Evolutionary conservation across 2,113 vertebrate genomes (phyloP), one percentile per base, ranked within the genome.

Genomic region (Embiotoca jacksoni): DNA sequence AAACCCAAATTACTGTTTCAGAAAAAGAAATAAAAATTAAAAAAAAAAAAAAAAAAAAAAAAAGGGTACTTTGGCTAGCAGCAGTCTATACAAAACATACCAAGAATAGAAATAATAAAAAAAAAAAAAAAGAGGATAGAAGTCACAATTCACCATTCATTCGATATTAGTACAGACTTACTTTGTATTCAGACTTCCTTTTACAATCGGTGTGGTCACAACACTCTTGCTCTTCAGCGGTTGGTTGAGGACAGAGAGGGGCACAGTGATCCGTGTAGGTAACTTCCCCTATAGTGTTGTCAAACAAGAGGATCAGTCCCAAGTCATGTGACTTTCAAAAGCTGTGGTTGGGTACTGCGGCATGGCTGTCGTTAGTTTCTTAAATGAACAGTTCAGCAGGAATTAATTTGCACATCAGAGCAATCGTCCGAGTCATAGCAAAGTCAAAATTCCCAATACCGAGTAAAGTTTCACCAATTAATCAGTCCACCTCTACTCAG

Each of bases 221-320:
- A 98, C 93, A 0, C 96, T 96, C 91, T 99, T 99, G 89, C 95
- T 98, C 90, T 99, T 99, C 94, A 99, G 94, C 0, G 97, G 97
- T 83, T 98, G 97, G 93, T 97, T 98, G 72, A 99, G 97, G 56
- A 99, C 96, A 15, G 98, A 99, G 1, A 99, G 93, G 0, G 97
- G 98, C 72, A 99, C 97, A 0, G 98, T 99, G 84, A 99, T 99
- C 46, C 97, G 94, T 0, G 98, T 93, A 54, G 98, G 98, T 31
- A 99, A 86, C 74, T 99, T 99, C 3, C 97, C 97, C 98, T 99
- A 47, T 4, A n/a, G 57, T 46, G 8, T 62, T 3, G 46, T 14
- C 6, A 74, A 59, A 1, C 15, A 36, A 41, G 6, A 84, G 2
- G 11, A 46, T 47, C 3, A 7, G 53, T 15, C 1, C 1, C 6